Evolutionary conservation across 2,888 invertebrate genomes (phyloP), one percentile per base, ranked within the genome.

Genomic region (Nesidiocoris tenuis): DNA sequence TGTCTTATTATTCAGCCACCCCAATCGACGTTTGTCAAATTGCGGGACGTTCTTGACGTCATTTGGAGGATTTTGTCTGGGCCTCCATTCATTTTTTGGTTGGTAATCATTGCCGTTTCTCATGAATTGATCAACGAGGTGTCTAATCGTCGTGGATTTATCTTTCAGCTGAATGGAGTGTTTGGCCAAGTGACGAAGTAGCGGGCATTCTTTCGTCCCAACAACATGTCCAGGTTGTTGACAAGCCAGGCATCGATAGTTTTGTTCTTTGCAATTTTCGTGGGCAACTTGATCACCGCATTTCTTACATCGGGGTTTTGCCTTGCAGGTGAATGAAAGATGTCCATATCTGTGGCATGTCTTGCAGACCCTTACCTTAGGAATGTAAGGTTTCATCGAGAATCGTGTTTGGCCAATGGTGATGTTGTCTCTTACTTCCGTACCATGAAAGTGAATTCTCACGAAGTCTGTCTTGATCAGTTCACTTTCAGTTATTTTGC

Each of bases 361-460:
- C 16, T 18, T 61, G 19, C 63, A 61, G 1, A 21, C 2, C 16
- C 63, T 18, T 7, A 61, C 22, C 22, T 61, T 61, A 9, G 19
- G 18, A 61, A 61, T 3, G 19, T 61, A 61, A 1, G 12, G 2
- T 21, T 61, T 5, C 19, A 61, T 23, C 22, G 16, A 16, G 63
- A 17, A 61, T 61, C 22, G 7, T 19, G 16, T 19, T 16, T 19
- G 16, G 19, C 19, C 19, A 5, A 61, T 61, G 2, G 3, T 61
- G 2, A 61, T 21, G 19, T 18, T 7, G 7, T 18, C 63, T 9
- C 63, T 5, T 19, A 3, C 2, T 5, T 61, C 21, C 12, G 63
- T 61, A 16, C 63, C 63, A 12, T 21, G 63, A 16, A 61, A 61
- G 63, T 61, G 19, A 17, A 61, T 61, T 21, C 19, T 18, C 19